Base-by-base conservation (phyloP, 2,113 vertebrate genomes). In the Brachyhypopomus gauderio region DNA sequence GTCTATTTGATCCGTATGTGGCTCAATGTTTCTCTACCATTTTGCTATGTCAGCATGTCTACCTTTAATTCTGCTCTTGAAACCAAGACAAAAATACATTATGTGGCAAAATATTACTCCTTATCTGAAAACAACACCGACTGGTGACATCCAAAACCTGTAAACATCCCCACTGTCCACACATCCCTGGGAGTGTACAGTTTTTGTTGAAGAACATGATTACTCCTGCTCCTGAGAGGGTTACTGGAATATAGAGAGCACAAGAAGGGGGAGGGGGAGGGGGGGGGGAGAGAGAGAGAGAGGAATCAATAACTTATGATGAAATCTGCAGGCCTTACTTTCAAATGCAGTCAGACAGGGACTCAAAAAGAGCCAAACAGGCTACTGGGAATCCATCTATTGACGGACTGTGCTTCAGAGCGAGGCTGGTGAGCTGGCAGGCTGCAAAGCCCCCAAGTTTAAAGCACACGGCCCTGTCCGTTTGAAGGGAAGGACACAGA, bases 241-340 rank as follows among this genome's bases (percentile, higher is more conserved):
- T 41, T 78, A 52, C 45, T 14, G 16, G 0, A 17, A 59, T 17
- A 55, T 16, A 59, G 22, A 69, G 20, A 76, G 36, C 4, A 45
- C 67, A 62, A 7, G 55, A 58, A 1, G 12, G 25, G 67, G 27
- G 30, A 76, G n/a, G 25, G 36, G 62, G 48, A 36, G 48, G 17
- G 48, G 4, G 19, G 55, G 8, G 20, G 5, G 60, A 66, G 36
- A 64, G 48, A 19, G 4, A 17, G 9, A 62, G 67, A 82, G 5
- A 23, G 48, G 2, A 25, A 77, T 81, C 62, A 30, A 84, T 84
- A 84, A 41, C 78, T 67, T 81, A 84, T 77, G 71, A 75, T 83
- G 74, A 80, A 77, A 81, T 77, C 69, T 80, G 66, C 66, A 64
- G 66, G 60, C 59, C n/a, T 17, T 66, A 27, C 38, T 36, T 72